phyloP scores from a whole-genome alignment of 2,113 vertebrate genomes.

The Poecile atricapillus region DNA sequence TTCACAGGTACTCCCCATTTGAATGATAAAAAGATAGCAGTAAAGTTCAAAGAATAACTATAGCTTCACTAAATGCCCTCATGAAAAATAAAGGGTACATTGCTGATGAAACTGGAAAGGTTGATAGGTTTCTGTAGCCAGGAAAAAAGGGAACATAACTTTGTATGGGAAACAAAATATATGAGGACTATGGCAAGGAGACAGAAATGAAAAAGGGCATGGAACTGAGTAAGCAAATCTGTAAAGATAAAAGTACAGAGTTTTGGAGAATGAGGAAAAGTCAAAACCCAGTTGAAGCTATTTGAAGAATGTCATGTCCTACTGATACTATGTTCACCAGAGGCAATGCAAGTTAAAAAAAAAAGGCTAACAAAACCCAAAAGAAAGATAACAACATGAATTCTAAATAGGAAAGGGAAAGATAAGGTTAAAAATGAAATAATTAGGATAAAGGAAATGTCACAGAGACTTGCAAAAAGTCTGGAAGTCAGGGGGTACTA shows the following conservation, averaged over 20 bases:
- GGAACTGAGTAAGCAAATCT: neutral
- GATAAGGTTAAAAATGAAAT: slow-evolving; percentile 5
- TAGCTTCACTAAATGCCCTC: neutral
- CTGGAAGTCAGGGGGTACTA: neutral
- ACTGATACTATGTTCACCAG: neutral
- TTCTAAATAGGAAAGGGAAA: neutral
- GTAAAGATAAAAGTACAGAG: neutral
- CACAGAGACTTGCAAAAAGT: neutral
- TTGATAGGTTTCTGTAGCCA: neutral
- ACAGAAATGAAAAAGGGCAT: neutral
- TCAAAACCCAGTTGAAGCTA: neutral
- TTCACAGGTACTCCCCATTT: neutral
- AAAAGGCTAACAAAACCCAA: neutral
- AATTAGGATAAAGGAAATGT: neutral
- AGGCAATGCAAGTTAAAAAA: neutral
- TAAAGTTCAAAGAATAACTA: neutral
- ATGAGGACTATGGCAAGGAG: neutral
- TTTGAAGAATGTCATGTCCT: neutral
- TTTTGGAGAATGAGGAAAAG: neutral
- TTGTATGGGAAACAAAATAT: neutral
- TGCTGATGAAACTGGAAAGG: neutral
- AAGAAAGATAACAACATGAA: neutral
- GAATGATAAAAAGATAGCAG: neutral
- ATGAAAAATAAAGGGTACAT: neutral
- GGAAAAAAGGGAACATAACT: neutral